These are phyloP conservation scores for Scaptomyza parva DNA, from an alignment of 2,888 invertebrate species.

Conservation along the genomic window DNA sequence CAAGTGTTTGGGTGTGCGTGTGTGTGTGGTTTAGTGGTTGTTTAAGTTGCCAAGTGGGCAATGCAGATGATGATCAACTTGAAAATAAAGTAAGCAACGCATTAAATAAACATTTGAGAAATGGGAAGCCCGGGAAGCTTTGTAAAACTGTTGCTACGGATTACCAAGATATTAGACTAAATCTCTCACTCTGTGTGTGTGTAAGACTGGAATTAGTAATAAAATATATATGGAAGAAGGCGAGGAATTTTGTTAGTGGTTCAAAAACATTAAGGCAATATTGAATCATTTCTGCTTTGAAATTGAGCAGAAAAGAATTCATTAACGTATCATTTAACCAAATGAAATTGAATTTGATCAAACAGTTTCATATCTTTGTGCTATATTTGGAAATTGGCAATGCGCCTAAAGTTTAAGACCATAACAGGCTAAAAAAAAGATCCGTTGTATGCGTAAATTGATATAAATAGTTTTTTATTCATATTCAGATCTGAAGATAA, in stretches of 20 bases:
- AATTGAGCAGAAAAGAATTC: conserved; percentile 13
- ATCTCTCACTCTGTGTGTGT: background rate
- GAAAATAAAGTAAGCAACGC: conserved; percentile 47
- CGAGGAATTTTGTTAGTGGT: background rate
- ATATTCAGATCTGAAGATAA: too few relatives aligned
- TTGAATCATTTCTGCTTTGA: background rate
- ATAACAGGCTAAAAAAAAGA: conserved; percentile 37
- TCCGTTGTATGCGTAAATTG: too few relatives aligned
- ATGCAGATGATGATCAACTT: conserved; percentile 41
- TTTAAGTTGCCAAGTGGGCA: conserved; percentile 53
- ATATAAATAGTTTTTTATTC: too few relatives aligned
- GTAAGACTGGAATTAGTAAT: conserved; percentile 5
- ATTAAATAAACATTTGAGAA: conserved; percentile 48
- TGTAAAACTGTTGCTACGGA: conserved; percentile 28
- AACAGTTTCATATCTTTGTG: conserved; percentile 17
- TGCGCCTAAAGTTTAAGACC: conserved; percentile 36
- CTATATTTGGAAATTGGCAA: conserved; percentile 39
- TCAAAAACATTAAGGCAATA: background rate
- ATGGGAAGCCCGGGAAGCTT: conserved; percentile 9
- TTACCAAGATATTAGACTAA: conserved; percentile 34
- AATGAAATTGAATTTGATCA: conserved; percentile 36
- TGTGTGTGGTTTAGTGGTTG: conserved; percentile 52
- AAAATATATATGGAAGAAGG: background rate
- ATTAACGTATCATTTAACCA: conserved; percentile 65
- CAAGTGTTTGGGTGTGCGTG: conserved; percentile 18